Evolutionary conservation across 2,797 vertebrate species (phyloP), one percentile per base, ranked within the genome.

Genomic region (Dicrostonyx torquatus): DNA sequence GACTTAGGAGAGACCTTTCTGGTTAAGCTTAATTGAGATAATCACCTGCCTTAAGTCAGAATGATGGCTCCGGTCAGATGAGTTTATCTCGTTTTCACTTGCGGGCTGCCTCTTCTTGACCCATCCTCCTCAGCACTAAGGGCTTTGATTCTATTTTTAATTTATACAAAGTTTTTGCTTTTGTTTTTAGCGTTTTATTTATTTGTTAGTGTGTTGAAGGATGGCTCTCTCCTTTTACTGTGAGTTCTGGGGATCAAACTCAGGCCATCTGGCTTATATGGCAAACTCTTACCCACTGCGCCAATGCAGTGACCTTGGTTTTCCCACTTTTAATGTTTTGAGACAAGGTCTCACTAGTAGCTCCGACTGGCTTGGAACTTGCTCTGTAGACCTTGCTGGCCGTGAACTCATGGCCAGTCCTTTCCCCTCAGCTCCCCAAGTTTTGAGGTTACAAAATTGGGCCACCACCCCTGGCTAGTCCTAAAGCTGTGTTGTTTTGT

Each of bases 21-120:
- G 80, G 48, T 45, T 95, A 86, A 89, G 60, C 48, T 55, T 84
- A 80, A 48, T 68, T 80, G 53, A 90, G 73, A 89, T 76, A 31
- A 68, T 86, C 83, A 53, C 34, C 34, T 68, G 87, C 58, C 34
- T 93, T 60, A 50, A 34, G 73, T 70, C 55, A 66, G 48, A 13
- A n/a, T 64, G 75, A 5, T 37, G 15, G n/a, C 20, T 77, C 53
- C 77, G 48, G 64, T 75, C 43, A 60, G 73, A n/a, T 77, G 91
- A 60, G 53, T 72, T 64, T 73, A 64, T 62, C 43, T 92, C 22
- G 17, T 94, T 45, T 50, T 93, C 20, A 31, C 82, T 88, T 94
- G 45, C 15, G 75, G 55, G 22, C 26, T 92, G 5, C 90, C n/a
- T 90, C 43, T 18, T 45, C n/a, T 43, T 85, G 70, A 64, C 40